Conservation (phyloP, 2,888 invertebrate species). For the Bombyx huttoni region DNA sequence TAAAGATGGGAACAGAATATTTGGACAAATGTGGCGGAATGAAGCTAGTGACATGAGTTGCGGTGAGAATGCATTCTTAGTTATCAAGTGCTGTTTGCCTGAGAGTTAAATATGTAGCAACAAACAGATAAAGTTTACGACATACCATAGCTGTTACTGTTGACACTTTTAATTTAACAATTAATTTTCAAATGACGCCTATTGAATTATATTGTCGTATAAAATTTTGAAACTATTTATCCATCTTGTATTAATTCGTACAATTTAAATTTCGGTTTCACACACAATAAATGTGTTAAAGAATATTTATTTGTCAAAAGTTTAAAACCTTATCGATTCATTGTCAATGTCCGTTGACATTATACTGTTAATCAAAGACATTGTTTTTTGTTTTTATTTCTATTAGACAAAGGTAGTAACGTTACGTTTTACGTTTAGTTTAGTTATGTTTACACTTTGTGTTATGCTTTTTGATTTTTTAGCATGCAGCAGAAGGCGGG, state of each 20-base stretch:
- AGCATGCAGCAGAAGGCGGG: constrained; percentile 76
- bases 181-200: background rate
- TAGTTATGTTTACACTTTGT: too few relatives aligned
- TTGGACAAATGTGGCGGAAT: constrained; percentile 75
- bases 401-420: background rate
- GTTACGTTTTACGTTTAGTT: too few relatives aligned
- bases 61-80: constrained; percentile 49
- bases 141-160: background rate
- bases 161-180: too few relatives aligned
- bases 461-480: constrained; percentile 1
- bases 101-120: background rate
- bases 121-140: background rate
- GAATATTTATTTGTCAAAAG: too few relatives aligned
- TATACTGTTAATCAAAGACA: too few relatives aligned
- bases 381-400: background rate
- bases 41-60: constrained; percentile 76
- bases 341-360: too few relatives aligned
- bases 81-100: background rate
- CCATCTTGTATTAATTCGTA: too few relatives aligned
- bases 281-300: too few relatives aligned
- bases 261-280: too few relatives aligned
- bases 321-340: too few relatives aligned
- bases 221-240: too few relatives aligned
- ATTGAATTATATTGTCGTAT: background rate
- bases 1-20: constrained; percentile 72